Conservation (phyloP, 2,113 vertebrate species). For the Polyodon spathula region DNA sequence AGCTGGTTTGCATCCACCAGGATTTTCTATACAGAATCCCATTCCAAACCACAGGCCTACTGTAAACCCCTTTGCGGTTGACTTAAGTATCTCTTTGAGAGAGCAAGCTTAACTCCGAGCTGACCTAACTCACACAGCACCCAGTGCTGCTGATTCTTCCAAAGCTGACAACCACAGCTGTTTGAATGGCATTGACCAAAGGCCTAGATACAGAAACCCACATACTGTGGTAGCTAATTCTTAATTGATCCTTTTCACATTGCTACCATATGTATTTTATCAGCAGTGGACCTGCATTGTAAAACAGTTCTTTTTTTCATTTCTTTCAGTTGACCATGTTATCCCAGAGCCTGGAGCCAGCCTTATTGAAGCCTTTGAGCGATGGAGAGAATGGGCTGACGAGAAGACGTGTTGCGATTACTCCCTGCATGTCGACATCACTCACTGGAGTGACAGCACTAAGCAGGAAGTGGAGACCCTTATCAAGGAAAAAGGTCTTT, state of each 20-base stretch:
- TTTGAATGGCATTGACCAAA: no score
- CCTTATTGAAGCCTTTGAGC: slow-evolving; percentile 74
- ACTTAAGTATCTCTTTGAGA: no score
- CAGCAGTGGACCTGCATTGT: background rate
- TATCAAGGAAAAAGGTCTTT: slow-evolving; percentile 87
- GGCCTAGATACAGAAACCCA: no score
- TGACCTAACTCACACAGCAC: no score
- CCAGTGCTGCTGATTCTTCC: no score
- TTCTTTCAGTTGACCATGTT: slow-evolving; percentile 80
- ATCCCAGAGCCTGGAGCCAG: slow-evolving; percentile 75
- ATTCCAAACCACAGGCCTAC: background rate
- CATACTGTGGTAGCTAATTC: no score
- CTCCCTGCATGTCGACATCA: slow-evolving; percentile 79
- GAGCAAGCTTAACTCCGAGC: no score
- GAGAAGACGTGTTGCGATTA: slow-evolving; percentile 90
- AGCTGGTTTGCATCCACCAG: background rate
- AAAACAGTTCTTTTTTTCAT: background rate
- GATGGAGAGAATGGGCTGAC: slow-evolving; percentile 87
- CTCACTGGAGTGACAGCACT: slow-evolving; percentile 74
- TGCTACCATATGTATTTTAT: background rate
- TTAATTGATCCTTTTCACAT: background rate
- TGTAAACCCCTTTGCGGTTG: background rate
- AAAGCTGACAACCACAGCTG: no score
- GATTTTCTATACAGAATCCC: background rate
- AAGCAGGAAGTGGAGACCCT: slow-evolving; percentile 77